A percentile compares a stretch with the other conserved stretches of the same genome.
Conservation (phyloP, 1,140 invertebrate species). For the Pteromalus puparum region DNA sequence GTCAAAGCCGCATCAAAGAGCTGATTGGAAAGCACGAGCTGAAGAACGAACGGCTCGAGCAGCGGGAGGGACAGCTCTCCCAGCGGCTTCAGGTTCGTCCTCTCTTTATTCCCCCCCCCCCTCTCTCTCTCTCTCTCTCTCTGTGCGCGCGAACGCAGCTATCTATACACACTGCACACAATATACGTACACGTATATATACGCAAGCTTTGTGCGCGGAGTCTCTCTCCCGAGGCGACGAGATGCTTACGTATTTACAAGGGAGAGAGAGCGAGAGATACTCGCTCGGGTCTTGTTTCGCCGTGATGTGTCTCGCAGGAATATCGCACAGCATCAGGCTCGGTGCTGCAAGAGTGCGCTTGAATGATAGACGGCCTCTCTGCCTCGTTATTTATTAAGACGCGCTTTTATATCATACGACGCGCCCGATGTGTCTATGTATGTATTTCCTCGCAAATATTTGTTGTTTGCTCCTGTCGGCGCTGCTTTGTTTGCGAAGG, state of each 20-base stretch:
- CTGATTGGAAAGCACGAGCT: conserved; percentile 78
- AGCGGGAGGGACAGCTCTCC: conserved; percentile 77
- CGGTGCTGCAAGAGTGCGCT: no score
- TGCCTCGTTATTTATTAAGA: not conserved
- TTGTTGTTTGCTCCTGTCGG: not conserved
- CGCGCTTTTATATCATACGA: not conserved
- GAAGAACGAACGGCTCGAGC: conserved; percentile 76
- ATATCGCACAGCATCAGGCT: no score
- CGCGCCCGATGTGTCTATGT: no score
- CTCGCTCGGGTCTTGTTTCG: not conserved
- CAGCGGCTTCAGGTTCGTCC: conserved; percentile 64
- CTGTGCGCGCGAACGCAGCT: no score
- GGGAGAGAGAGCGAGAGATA: not conserved
- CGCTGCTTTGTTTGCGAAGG: no score
- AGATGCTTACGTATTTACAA: not conserved
- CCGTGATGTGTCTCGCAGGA: no score
- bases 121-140: no score
- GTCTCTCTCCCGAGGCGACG: not conserved
- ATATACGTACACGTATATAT: no score
- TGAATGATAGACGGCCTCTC: not conserved
- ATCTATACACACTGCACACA: no score
- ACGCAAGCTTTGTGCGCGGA: no score
- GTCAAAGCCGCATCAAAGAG: conserved; percentile 59
- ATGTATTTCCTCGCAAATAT: not conserved
- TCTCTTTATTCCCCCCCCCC: not conserved